phyloP scores from a whole-genome alignment of 2,113 vertebrate species.

The Poecile atricapillus region DNA sequence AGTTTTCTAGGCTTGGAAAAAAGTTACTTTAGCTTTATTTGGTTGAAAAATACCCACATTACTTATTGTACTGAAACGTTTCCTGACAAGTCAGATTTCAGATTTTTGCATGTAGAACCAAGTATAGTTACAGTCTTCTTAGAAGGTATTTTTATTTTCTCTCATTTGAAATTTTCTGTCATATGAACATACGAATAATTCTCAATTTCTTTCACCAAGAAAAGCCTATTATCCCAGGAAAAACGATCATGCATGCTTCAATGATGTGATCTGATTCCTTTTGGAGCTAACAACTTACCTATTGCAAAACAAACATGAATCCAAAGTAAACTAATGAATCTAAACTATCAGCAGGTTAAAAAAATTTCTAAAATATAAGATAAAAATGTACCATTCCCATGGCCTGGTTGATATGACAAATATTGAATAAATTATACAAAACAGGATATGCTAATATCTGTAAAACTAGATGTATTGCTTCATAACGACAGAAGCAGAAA shows the following conservation, averaged over 20 bases:
- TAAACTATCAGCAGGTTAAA: background rate
- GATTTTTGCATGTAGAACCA: background rate
- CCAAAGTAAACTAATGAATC: background rate
- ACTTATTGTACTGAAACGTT: background rate
- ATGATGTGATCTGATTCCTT: background rate
- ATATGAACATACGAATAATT: conserved; percentile 52
- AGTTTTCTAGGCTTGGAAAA: background rate
- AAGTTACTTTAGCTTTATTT: background rate
- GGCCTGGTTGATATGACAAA: background rate
- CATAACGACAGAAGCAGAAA: background rate
- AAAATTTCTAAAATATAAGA: background rate
- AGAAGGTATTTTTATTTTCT: conserved; percentile 56
- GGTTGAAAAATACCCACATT: background rate
- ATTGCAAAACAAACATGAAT: background rate
- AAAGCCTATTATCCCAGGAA: conserved; percentile 28
- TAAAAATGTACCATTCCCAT: background rate
- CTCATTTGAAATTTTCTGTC: conserved; percentile 57
- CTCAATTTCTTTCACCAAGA: conserved; percentile 60
- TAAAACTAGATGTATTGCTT: background rate
- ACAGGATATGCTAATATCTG: background rate
- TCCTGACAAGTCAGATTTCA: background rate
- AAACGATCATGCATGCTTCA: conserved; percentile 32
- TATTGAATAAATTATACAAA: background rate
- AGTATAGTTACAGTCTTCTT: background rate
- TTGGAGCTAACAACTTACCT: background rate